Conservation (phyloP, 2,888 invertebrate species). For the Caenorhabditis zanzibari region DNA sequence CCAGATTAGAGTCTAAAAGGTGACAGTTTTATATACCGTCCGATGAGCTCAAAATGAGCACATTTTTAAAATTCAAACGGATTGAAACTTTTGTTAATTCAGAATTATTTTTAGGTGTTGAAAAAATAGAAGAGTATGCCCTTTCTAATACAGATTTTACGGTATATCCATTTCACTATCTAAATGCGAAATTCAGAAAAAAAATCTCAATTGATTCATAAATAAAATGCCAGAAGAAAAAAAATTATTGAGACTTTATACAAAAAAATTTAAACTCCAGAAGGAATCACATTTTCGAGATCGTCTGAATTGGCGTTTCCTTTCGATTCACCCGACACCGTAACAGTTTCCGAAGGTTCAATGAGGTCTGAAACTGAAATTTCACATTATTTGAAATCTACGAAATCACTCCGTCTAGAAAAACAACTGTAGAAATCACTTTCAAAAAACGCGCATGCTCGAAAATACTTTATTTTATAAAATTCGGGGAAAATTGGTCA, state of each 20-base stretch:
- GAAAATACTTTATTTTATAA: constrained; percentile 12
- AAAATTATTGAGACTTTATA: not conserved
- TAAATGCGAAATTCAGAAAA: no score
- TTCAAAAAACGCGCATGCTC: constrained; percentile 9
- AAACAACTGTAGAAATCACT: not conserved
- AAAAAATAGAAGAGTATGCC: no score
- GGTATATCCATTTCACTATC: no score
- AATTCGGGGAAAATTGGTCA: constrained; percentile 10
- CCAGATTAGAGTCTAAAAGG: no score
- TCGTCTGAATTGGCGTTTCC: constrained; percentile 21
- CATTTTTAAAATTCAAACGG: no score
- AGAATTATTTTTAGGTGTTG: no score
- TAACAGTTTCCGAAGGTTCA: constrained; percentile 25
- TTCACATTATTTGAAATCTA: not conserved
- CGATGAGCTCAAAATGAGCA: no score
- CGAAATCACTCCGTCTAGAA: not conserved
- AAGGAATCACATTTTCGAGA: constrained; percentile 5
- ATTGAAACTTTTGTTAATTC: no score
- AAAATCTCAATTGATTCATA: not conserved
- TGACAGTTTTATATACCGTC: no score
- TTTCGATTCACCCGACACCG: constrained; percentile 29
- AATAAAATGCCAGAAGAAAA: not conserved
- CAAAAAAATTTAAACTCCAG: not conserved
- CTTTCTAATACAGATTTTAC: no score
- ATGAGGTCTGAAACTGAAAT: constrained; percentile 38